Percentiles rank a stretch among this genome's conserved stretches.
phyloP scores from a whole-genome alignment of 2,888 invertebrate genomes.

The Heliconius ethilla region DNA sequence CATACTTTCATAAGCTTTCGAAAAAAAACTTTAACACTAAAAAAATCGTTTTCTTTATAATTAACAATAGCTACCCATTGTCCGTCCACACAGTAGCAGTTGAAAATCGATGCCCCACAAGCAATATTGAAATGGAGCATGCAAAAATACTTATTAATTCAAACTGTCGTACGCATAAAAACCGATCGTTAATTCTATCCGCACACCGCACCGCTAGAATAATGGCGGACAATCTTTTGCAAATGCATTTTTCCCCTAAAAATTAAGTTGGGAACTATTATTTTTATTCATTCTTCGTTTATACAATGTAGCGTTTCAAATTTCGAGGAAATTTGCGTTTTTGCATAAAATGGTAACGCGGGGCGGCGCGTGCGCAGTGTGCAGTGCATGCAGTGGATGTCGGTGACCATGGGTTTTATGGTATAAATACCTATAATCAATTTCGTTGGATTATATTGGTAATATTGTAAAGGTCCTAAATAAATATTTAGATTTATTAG shows the following conservation, averaged over 20 bases:
- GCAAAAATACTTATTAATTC: slow-evolving; percentile 68
- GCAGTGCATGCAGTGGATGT: slow-evolving; percentile 27
- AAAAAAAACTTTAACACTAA: neutral
- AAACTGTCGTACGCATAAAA: slow-evolving; percentile 73
- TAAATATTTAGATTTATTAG: too few species aligned
- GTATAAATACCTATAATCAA: neutral
- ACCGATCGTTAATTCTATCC: slow-evolving; percentile 70
- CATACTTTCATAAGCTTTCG: neutral
- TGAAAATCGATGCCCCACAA: slow-evolving; percentile 53
- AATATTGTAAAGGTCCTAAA: too few species aligned
- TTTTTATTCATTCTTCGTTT: slow-evolving; percentile 72
- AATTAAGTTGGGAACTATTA: slow-evolving; percentile 70
- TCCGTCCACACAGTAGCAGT: slow-evolving; percentile 15
- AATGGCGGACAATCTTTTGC: slow-evolving; percentile 58
- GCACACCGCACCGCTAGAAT: slow-evolving; percentile 61
- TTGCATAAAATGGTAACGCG: slow-evolving; percentile 76
- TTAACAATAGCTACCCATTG: slow-evolving; percentile 5
- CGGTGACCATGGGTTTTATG: slow-evolving; percentile 51
- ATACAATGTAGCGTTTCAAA: slow-evolving; percentile 80
- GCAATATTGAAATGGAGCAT: slow-evolving; percentile 58
- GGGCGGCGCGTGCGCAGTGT: slow-evolving; percentile 68
- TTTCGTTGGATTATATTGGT: neutral
- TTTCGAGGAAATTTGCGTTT: slow-evolving; percentile 82
- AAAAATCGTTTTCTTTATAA: neutral
- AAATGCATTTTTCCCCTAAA: slow-evolving; percentile 70